A percentile compares a stretch with the other conserved stretches of the same genome.
phyloP scores from a whole-genome alignment of 2,113 vertebrate species.

The Stigmatopora nigra region DNA sequence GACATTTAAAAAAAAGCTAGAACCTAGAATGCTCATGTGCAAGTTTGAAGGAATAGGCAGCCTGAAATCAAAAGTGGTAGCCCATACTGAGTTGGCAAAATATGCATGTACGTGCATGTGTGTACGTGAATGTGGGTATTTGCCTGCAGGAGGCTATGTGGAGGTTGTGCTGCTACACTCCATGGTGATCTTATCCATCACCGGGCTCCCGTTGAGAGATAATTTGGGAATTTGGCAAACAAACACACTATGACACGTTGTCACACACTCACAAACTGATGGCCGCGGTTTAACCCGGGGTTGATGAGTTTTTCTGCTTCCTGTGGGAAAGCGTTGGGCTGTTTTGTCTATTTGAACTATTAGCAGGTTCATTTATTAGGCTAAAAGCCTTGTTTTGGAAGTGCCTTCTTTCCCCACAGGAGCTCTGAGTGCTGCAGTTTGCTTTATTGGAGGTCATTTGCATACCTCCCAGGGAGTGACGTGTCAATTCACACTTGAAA shows the following conservation, averaged over 20 bases:
- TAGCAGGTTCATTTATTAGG: neutral
- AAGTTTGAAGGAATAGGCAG: neutral
- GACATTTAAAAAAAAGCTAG: too few species aligned
- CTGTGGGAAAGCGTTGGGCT: neutral
- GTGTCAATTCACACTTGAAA: neutral
- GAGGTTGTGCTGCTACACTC: slow-evolving; percentile 33
- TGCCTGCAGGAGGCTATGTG: slow-evolving; percentile 12
- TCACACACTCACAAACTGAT: slow-evolving; percentile 6
- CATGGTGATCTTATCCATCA: slow-evolving; percentile 46
- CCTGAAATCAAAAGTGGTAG: neutral
- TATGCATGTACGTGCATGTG: neutral
- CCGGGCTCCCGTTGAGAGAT: slow-evolving; percentile 36
- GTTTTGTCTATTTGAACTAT: neutral
- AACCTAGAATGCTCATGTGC: neutral
- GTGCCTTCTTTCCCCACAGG: neutral
- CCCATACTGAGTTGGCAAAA: neutral
- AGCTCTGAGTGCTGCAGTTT: neutral
- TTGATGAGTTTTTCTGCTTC: neutral
- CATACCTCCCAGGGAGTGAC: neutral
- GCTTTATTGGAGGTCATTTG: neutral
- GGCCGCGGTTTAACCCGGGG: neutral
- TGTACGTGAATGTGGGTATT: slow-evolving; percentile 7
- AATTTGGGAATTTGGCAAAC: slow-evolving; percentile 18
- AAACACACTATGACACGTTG: slow-evolving; percentile 10
- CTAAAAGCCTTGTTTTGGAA: slow-evolving; percentile 6